These are phyloP conservation scores for Tryphoninae sp. DNA, from an alignment of 2,888 invertebrate species.

Conservation along the genomic window DNA sequence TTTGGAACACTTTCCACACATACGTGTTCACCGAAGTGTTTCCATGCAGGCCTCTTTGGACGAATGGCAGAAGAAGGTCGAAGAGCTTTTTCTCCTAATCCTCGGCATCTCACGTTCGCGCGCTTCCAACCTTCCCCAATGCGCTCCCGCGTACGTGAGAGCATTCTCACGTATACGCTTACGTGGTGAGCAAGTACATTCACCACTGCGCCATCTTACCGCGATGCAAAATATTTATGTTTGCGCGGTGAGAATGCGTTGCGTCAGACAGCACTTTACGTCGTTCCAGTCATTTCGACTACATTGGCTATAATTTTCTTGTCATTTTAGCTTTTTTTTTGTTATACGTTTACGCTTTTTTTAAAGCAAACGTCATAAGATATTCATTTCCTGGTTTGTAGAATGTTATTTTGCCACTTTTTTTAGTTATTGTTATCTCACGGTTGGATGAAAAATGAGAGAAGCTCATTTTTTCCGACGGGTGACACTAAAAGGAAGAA, in stretches of 20 bases:
- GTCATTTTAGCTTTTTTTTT: conserved; percentile 14
- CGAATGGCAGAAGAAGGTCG: conserved; percentile 1
- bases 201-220: not conserved
- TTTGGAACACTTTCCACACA: not conserved
- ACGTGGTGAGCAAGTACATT: not conserved
- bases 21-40: conserved; percentile 26
- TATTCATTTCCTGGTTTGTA: no score
- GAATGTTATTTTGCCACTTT: not conserved
- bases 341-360: not conserved
- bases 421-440: not conserved
- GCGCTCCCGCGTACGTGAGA: conserved; percentile 19
- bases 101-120: conserved; percentile 36
- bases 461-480: not conserved
- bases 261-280: conserved; percentile 1
- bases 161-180: conserved; percentile 3
- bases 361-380: not conserved
- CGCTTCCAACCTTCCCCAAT: conserved; percentile 13
- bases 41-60: conserved; percentile 27
- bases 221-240: conserved; percentile 41
- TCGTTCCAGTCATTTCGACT: conserved; percentile 33
- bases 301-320: conserved; percentile 30
- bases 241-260: conserved; percentile 24
- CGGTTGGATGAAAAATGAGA: not conserved
- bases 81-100: conserved; percentile 55
- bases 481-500: not conserved